These are phyloP conservation scores for Cheilosia impressa DNA, from an alignment of 2,888 invertebrate species.

Conservation along the genomic window DNA sequence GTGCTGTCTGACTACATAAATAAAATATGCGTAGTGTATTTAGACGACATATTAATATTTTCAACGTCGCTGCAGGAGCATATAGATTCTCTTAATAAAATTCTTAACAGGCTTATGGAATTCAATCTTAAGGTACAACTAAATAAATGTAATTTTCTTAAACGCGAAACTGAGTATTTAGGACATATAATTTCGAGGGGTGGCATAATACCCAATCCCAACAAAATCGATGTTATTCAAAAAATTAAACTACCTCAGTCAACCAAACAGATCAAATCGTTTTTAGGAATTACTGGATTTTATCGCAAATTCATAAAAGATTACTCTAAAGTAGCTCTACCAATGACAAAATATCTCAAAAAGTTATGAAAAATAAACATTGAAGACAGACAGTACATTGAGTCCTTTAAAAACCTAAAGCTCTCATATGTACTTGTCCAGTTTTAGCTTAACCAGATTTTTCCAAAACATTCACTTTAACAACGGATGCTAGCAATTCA, in stretches of 20 bases:
- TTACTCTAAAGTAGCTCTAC: constrained; percentile 55
- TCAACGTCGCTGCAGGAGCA: constrained; percentile 19
- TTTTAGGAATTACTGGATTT: constrained; percentile 51
- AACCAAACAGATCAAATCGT: constrained; percentile 32
- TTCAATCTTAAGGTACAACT: constrained; percentile 25
- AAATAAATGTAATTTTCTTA: constrained; percentile 31
- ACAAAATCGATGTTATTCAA: too few species aligned
- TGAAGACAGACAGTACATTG: constrained; percentile 41
- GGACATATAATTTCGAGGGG: constrained; percentile 48
- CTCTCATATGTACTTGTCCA: constrained; percentile 37
- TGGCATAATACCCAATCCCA: too few species aligned
- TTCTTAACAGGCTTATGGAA: background rate
- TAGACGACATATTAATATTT: constrained; percentile 34
- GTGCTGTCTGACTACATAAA: constrained; percentile 13
- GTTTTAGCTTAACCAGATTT: constrained; percentile 55
- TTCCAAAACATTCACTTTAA: constrained; percentile 41
- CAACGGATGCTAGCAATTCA: constrained; percentile 53
- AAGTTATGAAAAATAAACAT: constrained; percentile 52
- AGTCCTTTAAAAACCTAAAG: constrained; percentile 66
- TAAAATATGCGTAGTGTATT: constrained; percentile 18
- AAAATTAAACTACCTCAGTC: constrained; percentile 19
- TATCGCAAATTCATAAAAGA: constrained; percentile 62
- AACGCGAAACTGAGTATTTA: constrained; percentile 26
- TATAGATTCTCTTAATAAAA: constrained; percentile 9
- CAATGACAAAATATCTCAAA: constrained; percentile 49